These are phyloP conservation scores for Platichthys flesus DNA, from an alignment of 2,113 vertebrate genomes.

Conservation along the genomic window DNA sequence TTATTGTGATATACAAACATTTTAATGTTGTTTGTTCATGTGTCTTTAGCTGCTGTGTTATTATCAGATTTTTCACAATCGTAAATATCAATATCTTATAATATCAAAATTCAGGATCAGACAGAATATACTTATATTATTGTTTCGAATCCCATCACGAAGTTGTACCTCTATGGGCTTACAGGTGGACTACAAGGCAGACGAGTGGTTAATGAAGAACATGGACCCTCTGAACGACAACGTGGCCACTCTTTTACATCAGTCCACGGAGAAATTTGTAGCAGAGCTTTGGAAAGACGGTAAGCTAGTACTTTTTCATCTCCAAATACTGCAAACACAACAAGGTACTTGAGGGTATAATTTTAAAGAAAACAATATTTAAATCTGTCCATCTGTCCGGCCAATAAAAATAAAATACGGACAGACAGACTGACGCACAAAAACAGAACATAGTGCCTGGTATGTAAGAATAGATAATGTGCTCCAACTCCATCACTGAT, in stretches of 20 bases:
- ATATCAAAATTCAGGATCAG: not conserved
- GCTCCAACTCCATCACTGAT: slow-evolving; percentile 13
- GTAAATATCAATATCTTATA: not conserved
- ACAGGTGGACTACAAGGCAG: slow-evolving; percentile 98
- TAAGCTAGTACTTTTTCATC: slow-evolving; percentile 68
- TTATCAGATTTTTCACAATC: not conserved
- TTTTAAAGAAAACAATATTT: no score
- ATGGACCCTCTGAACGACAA: slow-evolving; percentile 99
- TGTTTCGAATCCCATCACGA: not conserved
- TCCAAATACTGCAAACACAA: not conserved
- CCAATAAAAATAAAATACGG: no score
- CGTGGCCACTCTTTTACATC: slow-evolving; percentile 94
- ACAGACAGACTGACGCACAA: no score
- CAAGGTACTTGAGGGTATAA: not conserved
- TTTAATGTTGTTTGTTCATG: no score
- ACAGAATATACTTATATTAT: not conserved
- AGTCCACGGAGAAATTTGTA: slow-evolving; percentile 96
- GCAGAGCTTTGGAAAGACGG: slow-evolving; percentile 98
- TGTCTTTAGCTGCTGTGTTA: not conserved
- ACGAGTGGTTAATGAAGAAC: slow-evolving; percentile 99
- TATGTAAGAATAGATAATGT: not conserved
- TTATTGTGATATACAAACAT: no score
- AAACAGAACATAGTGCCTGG: not conserved
- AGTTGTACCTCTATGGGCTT: not conserved
- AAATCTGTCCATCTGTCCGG: no score